Evolutionary conservation across 2,888 invertebrate genomes (phyloP), one percentile per base, ranked within the genome.

Genomic region (Raillietiella orientalis): DNA sequence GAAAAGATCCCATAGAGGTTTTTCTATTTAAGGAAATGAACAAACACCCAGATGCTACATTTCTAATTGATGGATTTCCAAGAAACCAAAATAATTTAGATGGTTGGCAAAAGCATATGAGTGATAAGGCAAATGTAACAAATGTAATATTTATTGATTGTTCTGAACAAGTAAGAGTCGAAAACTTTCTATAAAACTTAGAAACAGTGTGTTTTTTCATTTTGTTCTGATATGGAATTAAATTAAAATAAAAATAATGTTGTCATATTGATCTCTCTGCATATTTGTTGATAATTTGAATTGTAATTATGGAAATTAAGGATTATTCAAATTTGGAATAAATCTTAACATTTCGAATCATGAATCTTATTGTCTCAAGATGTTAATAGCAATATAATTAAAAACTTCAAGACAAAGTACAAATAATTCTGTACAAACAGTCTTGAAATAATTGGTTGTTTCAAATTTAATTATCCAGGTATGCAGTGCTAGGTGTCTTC

Each of bases 31-130:
- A 41, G 36, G 49, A 48, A 2, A 50, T 49, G 47, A 47, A 60
- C 40, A 50, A 52, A 19, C 61, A 62, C 0, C 59, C 56, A 1
- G 56, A 59, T 25, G 48, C 57, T 24, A 64, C 66, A 29, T 99
- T 93, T 46, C 58, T 99, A 5, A 67, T 99, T 37, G 99, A 99
- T 47, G 99, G 99, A 2, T 99, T 99, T 45, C 96, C 96, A 9
- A 59, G 96, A 14, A 99, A 96, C 47, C 61, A 79, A 44, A 69
- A 96, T 45, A 99, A 99, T 45, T 50, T 93, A 32, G 67, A 79
- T 26, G 96, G 96, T 5, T 99, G 96, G 96, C 60, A 65, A 21
- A 43, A 44, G 36, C 52, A 52, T 33, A 82, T 96, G 72, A 51
- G 60, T 0, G 64, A 64, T 14, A 82, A 82, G 46, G 62, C 70